These are phyloP conservation scores for Acomys russatus DNA, from an alignment of 2,797 vertebrate species.

Conservation along the genomic window DNA sequence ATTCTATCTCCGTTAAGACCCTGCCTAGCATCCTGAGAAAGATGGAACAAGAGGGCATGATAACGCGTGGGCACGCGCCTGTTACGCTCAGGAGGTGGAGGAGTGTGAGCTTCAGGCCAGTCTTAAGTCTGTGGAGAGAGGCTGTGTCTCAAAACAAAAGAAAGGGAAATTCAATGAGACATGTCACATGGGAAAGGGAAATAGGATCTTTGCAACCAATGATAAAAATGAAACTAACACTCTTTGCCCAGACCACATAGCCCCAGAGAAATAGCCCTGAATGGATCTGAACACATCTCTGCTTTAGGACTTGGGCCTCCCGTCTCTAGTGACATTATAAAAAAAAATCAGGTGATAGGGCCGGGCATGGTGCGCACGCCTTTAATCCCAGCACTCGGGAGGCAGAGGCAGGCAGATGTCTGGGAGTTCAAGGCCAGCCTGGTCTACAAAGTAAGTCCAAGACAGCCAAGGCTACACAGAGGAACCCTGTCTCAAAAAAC, in stretches of 20 bases:
- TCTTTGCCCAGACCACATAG: neutral
- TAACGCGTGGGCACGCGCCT: neutral
- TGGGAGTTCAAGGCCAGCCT: no score
- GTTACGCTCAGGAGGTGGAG: neutral
- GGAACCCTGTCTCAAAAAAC: no score
- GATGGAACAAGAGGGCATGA: neutral
- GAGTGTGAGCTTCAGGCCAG: neutral
- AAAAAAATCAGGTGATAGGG: no score
- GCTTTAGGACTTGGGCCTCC: neutral
- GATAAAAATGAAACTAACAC: constrained; percentile 39
- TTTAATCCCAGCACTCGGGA: no score
- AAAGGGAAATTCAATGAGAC: neutral
- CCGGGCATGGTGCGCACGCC: no score
- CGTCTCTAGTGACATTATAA: neutral
- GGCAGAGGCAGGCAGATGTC: no score
- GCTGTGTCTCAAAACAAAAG: neutral
- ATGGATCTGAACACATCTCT: neutral
- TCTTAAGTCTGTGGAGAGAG: neutral
- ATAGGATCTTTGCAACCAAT: constrained; percentile 29
- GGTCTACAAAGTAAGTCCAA: no score
- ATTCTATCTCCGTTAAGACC: neutral
- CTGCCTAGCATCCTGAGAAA: constrained; percentile 23
- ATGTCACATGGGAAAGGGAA: constrained; percentile 20
- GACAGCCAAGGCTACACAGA: no score
- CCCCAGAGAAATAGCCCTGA: neutral